Conservation (phyloP, 2,888 invertebrate species). For the Mesorhabditis spiculigera region DNA sequence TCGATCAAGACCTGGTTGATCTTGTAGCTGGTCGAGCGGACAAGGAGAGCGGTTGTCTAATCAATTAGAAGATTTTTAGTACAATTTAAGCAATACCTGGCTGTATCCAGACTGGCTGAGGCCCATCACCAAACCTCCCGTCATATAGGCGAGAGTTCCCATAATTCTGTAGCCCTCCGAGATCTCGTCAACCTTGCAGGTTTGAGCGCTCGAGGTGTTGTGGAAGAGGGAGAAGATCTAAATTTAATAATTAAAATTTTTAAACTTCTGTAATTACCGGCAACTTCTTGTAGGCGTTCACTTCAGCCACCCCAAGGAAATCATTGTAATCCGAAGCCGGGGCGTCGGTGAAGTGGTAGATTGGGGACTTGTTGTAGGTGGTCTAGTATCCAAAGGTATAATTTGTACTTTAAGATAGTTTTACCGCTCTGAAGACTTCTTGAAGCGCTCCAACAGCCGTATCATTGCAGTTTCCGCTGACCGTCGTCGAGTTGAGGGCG, state of each 20-base stretch:
- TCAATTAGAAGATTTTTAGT: not conserved
- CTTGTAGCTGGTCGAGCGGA: slow-evolving; percentile 31
- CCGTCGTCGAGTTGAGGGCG: slow-evolving; percentile 12
- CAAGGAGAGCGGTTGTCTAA: slow-evolving; percentile 25
- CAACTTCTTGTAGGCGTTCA: slow-evolving; percentile 35
- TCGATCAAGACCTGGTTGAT: slow-evolving; percentile 36
- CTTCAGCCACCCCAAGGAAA: slow-evolving; percentile 32
- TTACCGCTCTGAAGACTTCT: slow-evolving; percentile 24
- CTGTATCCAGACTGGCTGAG: slow-evolving; percentile 8
- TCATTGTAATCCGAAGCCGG: slow-evolving; percentile 32
- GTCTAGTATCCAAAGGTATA: not conserved
- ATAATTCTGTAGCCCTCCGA: slow-evolving; percentile 31
- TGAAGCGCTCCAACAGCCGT: slow-evolving; percentile 24
- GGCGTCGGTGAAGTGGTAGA: slow-evolving; percentile 46
- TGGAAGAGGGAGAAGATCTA: slow-evolving; percentile 35
- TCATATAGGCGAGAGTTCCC: slow-evolving; percentile 27
- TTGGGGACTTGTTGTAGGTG: slow-evolving; percentile 40
- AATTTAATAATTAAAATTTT: slow-evolving; percentile 9
- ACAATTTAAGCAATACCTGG: slow-evolving; percentile 10
- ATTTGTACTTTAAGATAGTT: too few species aligned
- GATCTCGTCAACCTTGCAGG: slow-evolving; percentile 31
- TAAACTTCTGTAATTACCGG: slow-evolving; percentile 17
- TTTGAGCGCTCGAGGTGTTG: slow-evolving; percentile 16
- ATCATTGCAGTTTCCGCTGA: slow-evolving; percentile 25
- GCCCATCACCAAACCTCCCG: slow-evolving; percentile 31